A percentile compares a stretch with the other conserved stretches of the same genome.
These are phyloP conservation scores for Uloborus diversus DNA, from an alignment of 1,140 invertebrate genomes.

Conservation along the genomic window DNA sequence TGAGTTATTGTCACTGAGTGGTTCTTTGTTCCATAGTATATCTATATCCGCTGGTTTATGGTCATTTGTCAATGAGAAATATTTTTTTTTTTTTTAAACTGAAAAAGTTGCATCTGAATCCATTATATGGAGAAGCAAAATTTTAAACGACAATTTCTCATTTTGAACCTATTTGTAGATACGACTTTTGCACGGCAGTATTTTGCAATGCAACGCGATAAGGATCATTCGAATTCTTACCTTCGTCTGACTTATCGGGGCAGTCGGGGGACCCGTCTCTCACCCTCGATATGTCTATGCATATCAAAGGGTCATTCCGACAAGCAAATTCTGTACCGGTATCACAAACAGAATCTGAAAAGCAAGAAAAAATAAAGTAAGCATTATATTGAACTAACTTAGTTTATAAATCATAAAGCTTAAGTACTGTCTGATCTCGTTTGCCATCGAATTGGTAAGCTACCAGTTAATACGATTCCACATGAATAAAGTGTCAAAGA, in stretches of 20 bases:
- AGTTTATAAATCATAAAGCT: not conserved
- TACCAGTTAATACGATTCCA: too few species aligned
- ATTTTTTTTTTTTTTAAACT: too few species aligned
- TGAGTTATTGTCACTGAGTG: too few species aligned
- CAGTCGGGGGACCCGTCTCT: conserved; percentile 61
- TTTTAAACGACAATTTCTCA: not conserved
- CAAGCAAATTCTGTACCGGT: conserved; percentile 38
- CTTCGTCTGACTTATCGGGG: conserved; percentile 62
- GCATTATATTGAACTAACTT: not conserved
- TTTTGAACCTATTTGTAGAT: not conserved
- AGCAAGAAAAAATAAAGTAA: not conserved
- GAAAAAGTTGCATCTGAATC: too few species aligned
- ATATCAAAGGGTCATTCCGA: conserved; percentile 38
- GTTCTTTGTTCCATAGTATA: too few species aligned
- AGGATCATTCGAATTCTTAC: conserved; percentile 27
- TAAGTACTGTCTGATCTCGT: too few species aligned
- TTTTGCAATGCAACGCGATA: too few species aligned
- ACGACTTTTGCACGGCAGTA: not conserved
- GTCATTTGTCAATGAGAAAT: too few species aligned
- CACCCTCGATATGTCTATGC: conserved; percentile 60
- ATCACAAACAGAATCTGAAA: conserved; percentile 29
- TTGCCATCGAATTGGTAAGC: too few species aligned
- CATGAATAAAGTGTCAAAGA: too few species aligned
- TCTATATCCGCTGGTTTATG: too few species aligned
- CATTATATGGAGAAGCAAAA: not conserved